These are phyloP conservation scores for Prochilodus magdalenae DNA, from an alignment of 2,113 vertebrate species.

Conservation along the genomic window DNA sequence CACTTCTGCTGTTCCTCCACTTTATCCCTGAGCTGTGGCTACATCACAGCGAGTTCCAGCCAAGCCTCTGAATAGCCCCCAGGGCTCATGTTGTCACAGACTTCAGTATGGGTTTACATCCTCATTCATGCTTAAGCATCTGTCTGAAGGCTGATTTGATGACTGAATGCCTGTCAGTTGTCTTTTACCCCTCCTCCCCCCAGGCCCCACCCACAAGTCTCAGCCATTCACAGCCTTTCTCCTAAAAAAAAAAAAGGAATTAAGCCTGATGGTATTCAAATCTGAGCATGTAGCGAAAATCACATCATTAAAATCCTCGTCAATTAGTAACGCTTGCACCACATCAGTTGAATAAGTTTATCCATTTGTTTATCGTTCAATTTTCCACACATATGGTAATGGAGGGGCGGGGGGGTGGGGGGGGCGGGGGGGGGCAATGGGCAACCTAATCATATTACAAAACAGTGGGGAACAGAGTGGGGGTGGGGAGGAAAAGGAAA, in stretches of 20 bases:
- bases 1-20: not conserved
- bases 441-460: constrained; percentile 70
- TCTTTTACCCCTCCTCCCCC: constrained; percentile 16
- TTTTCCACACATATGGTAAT: constrained; percentile 66
- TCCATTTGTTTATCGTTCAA: constrained; percentile 66
- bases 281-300: constrained; percentile 39
- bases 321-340: constrained; percentile 63
- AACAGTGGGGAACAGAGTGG: constrained; percentile 54
- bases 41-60: not conserved
- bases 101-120: constrained; percentile 37
- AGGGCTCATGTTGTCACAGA: constrained; percentile 26
- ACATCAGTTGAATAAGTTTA: constrained; percentile 56
- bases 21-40: not conserved
- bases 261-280: constrained; percentile 20
- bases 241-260: not conserved
- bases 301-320: constrained; percentile 56
- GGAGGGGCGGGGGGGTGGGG: too few relatives aligned
- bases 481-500: not conserved
- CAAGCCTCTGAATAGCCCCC: not conserved
- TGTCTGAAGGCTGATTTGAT: constrained; percentile 36
- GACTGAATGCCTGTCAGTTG: constrained; percentile 41
- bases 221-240: constrained; percentile 5
- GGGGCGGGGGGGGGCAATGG: too few relatives aligned
- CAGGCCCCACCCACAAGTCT: constrained; percentile 19
- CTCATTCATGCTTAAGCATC: constrained; percentile 45